phyloP scores from a whole-genome alignment of 1,140 invertebrate genomes.

The Leptinotarsa defecta region DNA sequence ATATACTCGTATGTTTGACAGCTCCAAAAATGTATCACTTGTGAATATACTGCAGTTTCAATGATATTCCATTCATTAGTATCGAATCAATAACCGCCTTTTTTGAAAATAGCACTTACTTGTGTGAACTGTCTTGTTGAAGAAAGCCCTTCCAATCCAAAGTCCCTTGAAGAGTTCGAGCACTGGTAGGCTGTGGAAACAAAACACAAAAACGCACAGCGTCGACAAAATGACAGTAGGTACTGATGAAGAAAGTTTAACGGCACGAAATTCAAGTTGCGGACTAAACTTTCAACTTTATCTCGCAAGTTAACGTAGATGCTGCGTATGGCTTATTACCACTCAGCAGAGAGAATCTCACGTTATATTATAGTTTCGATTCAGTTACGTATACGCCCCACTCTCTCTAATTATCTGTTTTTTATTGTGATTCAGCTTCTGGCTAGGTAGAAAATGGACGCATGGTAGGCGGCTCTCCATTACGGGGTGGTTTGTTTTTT shows the following conservation, averaged over 20 bases:
- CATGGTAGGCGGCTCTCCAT: no score
- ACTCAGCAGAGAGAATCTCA: constrained; percentile 16
- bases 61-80: no score
- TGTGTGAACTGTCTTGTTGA: constrained; percentile 16
- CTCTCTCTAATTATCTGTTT: constrained; percentile 19
- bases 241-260: not conserved
- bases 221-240: not conserved
- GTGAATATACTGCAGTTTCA: no score
- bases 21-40: no score
- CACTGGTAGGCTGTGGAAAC: not conserved
- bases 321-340: constrained; percentile 20
- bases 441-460: not conserved
- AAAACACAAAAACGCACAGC: not conserved
- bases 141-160: not conserved
- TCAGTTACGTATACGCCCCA: constrained; percentile 10
- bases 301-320: constrained; percentile 19
- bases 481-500: no score
- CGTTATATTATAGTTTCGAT: constrained; percentile 18
- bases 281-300: not conserved
- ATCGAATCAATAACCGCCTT: no score
- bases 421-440: constrained; percentile 4
- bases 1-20: no score
- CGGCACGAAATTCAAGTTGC: constrained; percentile 13
- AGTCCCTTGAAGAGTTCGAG: not conserved
- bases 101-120: constrained; percentile 10